Base-by-base conservation (phyloP, 1,140 invertebrate genomes). In the Temnothorax curvispinosus region DNA sequence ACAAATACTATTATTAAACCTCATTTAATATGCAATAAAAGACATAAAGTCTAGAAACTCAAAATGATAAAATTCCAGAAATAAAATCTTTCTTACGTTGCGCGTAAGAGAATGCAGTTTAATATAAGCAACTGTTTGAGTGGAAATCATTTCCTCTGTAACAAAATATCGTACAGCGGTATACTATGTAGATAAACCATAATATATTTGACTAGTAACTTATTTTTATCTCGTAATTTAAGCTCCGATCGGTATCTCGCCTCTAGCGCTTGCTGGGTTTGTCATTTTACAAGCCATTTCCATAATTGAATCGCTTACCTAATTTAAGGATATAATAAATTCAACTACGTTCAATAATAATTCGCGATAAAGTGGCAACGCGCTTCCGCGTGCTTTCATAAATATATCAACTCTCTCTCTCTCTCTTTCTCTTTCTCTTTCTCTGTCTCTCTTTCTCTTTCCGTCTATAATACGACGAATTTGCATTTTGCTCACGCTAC, bases 61-160 rank as follows among this genome's bases (percentile, higher is more conserved):
- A 15, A 44, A 38, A 21, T 38, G 0, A 56, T 18, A 41, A 44
- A 58, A 58, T 21, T 47, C 21, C 0, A 58, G 6, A 69, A 69
- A 27, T 69, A 50, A 69, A 50, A 15, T 69, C 44, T 69, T 50
- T 7, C n/a, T 21, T 32, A 3, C 6, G 21, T 32, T 32, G 2
- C 21, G 11, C 65, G n/a, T 47, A 50, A 41, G n/a, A 69, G 41
- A 44, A 47, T 47, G 65, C 41, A 13, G 3, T 69, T 69, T 47
- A 38, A 15, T 69, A 32, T 69, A 32, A 69, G 27, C 60, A 65
- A 78, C 52, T 27, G 18, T 54, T 77, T 38, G 65, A 60, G 74
- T 84, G 72, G 52, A 85, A 90, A 71, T 88, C 77, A 64, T 65
- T 90, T 90, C 75, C 47, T 88, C 75, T 47, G 35, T 44, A 38